Conservation (phyloP, 1,140 invertebrate species). For the Contarinia nasturtii region DNA sequence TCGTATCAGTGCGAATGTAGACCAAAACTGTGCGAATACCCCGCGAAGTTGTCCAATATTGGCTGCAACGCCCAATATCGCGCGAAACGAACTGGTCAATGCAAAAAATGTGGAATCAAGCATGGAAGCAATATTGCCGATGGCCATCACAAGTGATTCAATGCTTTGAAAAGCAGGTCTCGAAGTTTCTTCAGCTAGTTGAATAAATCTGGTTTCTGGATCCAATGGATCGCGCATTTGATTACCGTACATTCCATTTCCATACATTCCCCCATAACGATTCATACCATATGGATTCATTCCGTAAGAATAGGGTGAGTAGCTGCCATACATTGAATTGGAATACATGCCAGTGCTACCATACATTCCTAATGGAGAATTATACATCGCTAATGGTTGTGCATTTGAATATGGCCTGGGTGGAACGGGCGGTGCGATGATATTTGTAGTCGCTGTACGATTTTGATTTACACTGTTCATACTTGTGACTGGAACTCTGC, state of each 20-base stretch:
- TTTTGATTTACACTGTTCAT: too few species aligned
- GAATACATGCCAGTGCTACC: constrained; percentile 12
- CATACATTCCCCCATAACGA: constrained; percentile 16
- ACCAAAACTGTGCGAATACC: constrained; percentile 68
- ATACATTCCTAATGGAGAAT: constrained; percentile 16
- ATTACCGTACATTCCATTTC: constrained; percentile 25
- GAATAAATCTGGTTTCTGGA: constrained; percentile 43
- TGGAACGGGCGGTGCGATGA: constrained; percentile 5
- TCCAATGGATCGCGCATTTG: constrained; percentile 30
- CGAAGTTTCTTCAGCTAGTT: constrained; percentile 77
- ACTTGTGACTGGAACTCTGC: neutral
- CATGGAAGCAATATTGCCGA: constrained; percentile 89
- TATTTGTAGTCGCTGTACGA: neutral
- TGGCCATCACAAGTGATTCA: constrained; percentile 77
- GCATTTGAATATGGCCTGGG: constrained; percentile 5
- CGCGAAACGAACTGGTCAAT: constrained; percentile 83
- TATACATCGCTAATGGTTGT: constrained; percentile 10
- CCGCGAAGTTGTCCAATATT: constrained; percentile 70
- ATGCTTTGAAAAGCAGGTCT: constrained; percentile 85
- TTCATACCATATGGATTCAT: constrained; percentile 12
- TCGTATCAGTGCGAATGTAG: constrained; percentile 61
- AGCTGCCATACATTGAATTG: constrained; percentile 12
- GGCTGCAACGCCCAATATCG: constrained; percentile 86
- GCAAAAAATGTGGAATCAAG: constrained; percentile 90
- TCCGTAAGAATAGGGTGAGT: constrained; percentile 13